These are phyloP conservation scores for Trichogramma evanescens DNA, from an alignment of 2,888 invertebrate genomes.

Conservation along the genomic window DNA sequence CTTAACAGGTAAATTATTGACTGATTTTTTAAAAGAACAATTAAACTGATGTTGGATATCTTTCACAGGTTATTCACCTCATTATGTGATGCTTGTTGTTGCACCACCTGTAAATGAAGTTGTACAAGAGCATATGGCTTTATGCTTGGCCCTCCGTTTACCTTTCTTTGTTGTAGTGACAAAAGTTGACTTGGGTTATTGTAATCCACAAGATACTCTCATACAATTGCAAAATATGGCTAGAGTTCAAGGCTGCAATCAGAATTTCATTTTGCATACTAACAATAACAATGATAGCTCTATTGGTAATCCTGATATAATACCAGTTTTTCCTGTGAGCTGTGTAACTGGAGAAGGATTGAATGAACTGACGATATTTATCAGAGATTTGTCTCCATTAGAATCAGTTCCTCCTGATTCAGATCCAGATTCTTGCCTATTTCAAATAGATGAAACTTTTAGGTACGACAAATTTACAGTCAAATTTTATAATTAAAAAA, in stretches of 20 bases:
- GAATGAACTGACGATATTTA: constrained; percentile 74
- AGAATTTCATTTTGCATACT: constrained; percentile 34
- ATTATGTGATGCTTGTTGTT: constrained; percentile 77
- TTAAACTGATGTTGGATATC: background rate
- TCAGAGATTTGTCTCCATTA: constrained; percentile 66
- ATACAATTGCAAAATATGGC: constrained; percentile 36
- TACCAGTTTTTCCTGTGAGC: constrained; percentile 81
- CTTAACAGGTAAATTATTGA: constrained; percentile 56
- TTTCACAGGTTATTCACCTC: constrained; percentile 73
- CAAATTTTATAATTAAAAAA: background rate
- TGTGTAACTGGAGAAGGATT: constrained; percentile 84
- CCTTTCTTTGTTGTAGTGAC: constrained; percentile 92
- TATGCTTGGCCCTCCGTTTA: constrained; percentile 71
- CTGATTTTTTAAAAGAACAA: background rate
- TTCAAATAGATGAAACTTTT: constrained; percentile 92
- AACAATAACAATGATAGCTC: constrained; percentile 30
- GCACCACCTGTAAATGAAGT: constrained; percentile 42
- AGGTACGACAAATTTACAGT: constrained; percentile 29
- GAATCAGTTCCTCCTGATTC: constrained; percentile 34
- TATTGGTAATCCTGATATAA: constrained; percentile 45
- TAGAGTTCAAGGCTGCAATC: constrained; percentile 37
- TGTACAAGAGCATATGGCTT: constrained; percentile 77
- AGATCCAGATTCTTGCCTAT: constrained; percentile 50
- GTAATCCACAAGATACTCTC: constrained; percentile 36
- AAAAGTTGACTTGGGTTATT: constrained; percentile 78